phyloP scores from a whole-genome alignment of 1,140 invertebrate genomes.

The Drosophila biarmipes region DNA sequence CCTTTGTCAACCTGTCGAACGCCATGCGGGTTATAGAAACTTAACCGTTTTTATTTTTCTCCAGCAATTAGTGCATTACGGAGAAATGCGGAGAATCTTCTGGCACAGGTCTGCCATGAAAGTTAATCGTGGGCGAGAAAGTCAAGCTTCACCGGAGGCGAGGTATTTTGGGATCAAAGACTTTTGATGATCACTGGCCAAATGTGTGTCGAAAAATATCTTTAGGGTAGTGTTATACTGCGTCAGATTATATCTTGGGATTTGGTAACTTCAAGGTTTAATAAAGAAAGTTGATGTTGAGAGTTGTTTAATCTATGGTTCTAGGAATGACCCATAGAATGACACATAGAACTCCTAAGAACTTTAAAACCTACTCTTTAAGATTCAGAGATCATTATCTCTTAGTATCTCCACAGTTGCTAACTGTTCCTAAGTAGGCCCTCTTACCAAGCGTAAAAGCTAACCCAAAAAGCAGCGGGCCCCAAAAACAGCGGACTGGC shows the following conservation, averaged over 20 bases:
- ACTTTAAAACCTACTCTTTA: too few species aligned
- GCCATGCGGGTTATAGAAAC: conserved; percentile 34
- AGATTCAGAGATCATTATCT: neutral
- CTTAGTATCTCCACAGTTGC: neutral
- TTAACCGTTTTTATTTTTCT: conserved; percentile 17
- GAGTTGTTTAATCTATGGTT: too few species aligned
- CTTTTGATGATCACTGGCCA: conserved; percentile 4
- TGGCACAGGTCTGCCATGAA: conserved; percentile 4
- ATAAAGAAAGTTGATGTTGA: too few species aligned
- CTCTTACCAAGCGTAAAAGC: conserved; percentile 21
- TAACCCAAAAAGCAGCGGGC: conserved; percentile 26
- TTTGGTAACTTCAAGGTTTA: neutral
- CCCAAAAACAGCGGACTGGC: conserved; percentile 16
- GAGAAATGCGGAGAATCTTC: conserved; percentile 46
- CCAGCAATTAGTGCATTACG: conserved; percentile 54
- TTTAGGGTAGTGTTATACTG: neutral
- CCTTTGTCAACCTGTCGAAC: conserved; percentile 46
- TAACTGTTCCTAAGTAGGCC: conserved; percentile 4
- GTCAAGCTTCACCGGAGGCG: conserved; percentile 16
- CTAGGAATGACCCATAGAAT: too few species aligned
- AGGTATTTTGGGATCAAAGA: conserved; percentile 13
- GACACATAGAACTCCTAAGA: too few species aligned
- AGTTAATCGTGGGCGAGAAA: conserved; percentile 24
- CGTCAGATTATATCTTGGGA: neutral
- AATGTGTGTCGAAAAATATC: neutral